Evolutionary conservation across 2,797 vertebrate genomes (phyloP), one percentile per base, ranked within the genome.

Genomic region (Galago senegalensis): DNA sequence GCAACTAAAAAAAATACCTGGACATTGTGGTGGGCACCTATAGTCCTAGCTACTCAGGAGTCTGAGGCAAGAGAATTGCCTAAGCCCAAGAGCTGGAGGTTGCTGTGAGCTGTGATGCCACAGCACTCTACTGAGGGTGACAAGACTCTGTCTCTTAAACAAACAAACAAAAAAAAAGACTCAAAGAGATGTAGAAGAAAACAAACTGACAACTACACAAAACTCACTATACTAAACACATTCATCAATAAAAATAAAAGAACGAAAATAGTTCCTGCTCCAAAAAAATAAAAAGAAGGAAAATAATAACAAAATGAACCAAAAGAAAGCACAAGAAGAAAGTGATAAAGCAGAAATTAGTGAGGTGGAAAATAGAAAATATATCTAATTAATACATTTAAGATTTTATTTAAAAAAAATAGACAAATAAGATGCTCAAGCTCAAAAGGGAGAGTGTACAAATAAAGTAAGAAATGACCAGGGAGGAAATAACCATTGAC

Each of bases 401-500:
- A 92, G 61, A 43, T 34, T 43, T 43, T 73, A 43, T 43, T 85
- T 94, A 20, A 69, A 60, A 94, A 49, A 70, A 90, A 83, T 18
- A 76, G 13, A 16, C 37, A 65, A 65, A 60, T 77, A 61, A 85
- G 21, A 49, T 25, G n/a, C 65, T 37, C 53, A 53, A 40, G 17
- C n/a, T 53, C 21, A 92, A 82, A 34, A 43, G 5, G 23, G 1
- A 89, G 25, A 76, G 37, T 18, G 61, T 31, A 31, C 25, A 49
- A 63, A 89, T 53, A 79, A 61, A 94, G 67, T 60, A 89, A 34
- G 29, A 67, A 90, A 69, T 70, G 73, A n/a, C 65, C 79, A n/a
- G 31, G 21, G 16, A 16, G 3, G 31, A n/a, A 67, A n/a, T 67
- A 17, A 18, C 65, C 65, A 67, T 17, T 67, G 31, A 67, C 17